Evolutionary conservation across 2,888 invertebrate genomes (phyloP), one percentile per base, ranked within the genome.

Genomic region (Drosophila yooni): DNA sequence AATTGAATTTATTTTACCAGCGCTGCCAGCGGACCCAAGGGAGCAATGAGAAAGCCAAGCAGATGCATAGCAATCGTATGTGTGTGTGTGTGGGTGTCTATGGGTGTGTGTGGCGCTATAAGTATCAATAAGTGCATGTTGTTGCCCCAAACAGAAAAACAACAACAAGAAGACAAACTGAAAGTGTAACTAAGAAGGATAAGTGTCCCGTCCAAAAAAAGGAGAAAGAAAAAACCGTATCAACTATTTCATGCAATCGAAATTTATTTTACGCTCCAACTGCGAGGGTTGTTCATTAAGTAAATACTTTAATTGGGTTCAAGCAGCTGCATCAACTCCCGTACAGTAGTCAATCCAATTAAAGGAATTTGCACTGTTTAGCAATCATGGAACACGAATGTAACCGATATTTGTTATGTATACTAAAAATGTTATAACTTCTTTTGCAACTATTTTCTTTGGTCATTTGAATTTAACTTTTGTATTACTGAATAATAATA

Each of bases 121-220:
- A 89, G 89, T 86, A 85, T 85, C 88, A 85, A 88, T 85, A 89
- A 85, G 88, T 82, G 82, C 81, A 80, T 74, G 78, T 81, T 80
- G 59, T 71, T 77, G 80, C 74, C 74, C 70, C 69, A 50, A 76
- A 70, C 62, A 54, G 38, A 36, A 62, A 59, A 70, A 46, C 59
- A 79, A 53, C 76, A 74, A 31, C 51, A 59, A 57, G 52, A 52
- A 54, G 67, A 65, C 58, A 68, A 82, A 72, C 85, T 80, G 70
- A 76, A 80, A 80, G 85, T 89, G 90, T 87, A 88, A 88, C 83
- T 88, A 88, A 88, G 87, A 88, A 90, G 89, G 89, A 88, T 88
- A 90, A 88, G 83, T 82, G 83, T 73, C 48, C 43, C 15, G 15
- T 21, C 25, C 8, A 8, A 3, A 46, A 6, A 2, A 15, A 6